Base-by-base conservation (phyloP, 2,888 invertebrate genomes). In the Listrodromus nycthemerus region DNA sequence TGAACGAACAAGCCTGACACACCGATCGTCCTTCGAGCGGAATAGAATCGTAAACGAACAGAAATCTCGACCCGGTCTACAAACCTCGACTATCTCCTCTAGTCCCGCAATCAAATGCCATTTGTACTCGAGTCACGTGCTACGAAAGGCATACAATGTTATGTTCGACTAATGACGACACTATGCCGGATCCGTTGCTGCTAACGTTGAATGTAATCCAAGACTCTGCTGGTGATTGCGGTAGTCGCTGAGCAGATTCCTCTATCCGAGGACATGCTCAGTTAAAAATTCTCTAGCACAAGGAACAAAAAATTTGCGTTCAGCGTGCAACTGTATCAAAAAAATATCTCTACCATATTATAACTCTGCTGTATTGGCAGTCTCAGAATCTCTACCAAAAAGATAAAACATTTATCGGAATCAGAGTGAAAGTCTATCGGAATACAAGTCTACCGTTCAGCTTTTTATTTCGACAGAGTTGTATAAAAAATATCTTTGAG, bases 61-160 rank as follows among this genome's bases (percentile, higher is more conserved):
- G 4, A 30, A n/a, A 27, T 6, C 6, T n/a, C 1, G 7, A 0
- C 3, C 27, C 4, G 6, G 30, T 16, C 6, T 2, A 1, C 58
- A n/a, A 61, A 13, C 16, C 24, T 2, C 2, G n/a, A n/a, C 27
- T 61, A 41, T 30, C n/a, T 6, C 58, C 58, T 30, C 16, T 6
- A n/a, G 30, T 63, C 24, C 37, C 41, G 63, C 50, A 70, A 78
- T 70, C 78, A 70, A 78, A 27, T 30, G 50, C 13, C 48, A 78
- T 78, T 78, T 65, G 70, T 78, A 65, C 41, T 50, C 70, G 50
- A 16, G 52, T 70, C 70, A 63, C 52, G 63, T 52, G n/a, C 61
- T 21, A 61, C 69, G 50, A 77, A 66, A 69, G 50, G 33, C 48
- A 69, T 37, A 77, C 48, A 41, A 61, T 61, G 77, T 77, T 61